These are phyloP conservation scores for Callopanchax toddi DNA, from an alignment of 2,113 vertebrate species.

Conservation along the genomic window DNA sequence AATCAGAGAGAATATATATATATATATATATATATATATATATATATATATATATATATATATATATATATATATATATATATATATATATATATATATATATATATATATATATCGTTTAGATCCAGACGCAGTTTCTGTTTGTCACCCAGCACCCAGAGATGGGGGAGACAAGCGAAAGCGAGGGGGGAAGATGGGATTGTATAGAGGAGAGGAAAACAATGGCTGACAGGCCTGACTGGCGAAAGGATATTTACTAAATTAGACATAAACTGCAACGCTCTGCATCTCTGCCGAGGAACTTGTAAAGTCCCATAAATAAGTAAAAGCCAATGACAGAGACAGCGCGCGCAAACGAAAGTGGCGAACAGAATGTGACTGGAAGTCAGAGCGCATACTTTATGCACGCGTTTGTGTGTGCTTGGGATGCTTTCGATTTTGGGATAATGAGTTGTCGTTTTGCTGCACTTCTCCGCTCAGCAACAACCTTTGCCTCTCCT, in stretches of 20 bases:
- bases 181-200: slow-evolving; percentile 2
- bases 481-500: slow-evolving; percentile 63
- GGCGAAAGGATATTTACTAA: slow-evolving; percentile 81
- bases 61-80: neutral
- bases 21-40: too few species aligned
- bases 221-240: slow-evolving; percentile 79
- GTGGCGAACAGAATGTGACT: slow-evolving; percentile 59
- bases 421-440: slow-evolving; percentile 65
- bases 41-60: neutral
- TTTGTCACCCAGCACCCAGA: slow-evolving; percentile 33
- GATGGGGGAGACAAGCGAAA: slow-evolving; percentile 20
- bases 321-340: slow-evolving; percentile 75
- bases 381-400: slow-evolving; percentile 44
- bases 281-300: slow-evolving; percentile 76
- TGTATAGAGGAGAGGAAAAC: slow-evolving; percentile 57
- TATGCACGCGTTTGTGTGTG: slow-evolving; percentile 44
- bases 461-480: slow-evolving; percentile 52
- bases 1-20: slow-evolving; percentile 66
- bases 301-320: slow-evolving; percentile 82
- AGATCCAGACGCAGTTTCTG: slow-evolving; percentile 36
- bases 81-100: too few species aligned
- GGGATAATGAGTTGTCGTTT: slow-evolving; percentile 80
- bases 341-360: slow-evolving; percentile 70
- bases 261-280: slow-evolving; percentile 83
- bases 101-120: neutral